Evolutionary conservation across 2,888 invertebrate genomes (phyloP), one percentile per base, ranked within the genome.

Genomic region (Pristionchus mayeri): DNA sequence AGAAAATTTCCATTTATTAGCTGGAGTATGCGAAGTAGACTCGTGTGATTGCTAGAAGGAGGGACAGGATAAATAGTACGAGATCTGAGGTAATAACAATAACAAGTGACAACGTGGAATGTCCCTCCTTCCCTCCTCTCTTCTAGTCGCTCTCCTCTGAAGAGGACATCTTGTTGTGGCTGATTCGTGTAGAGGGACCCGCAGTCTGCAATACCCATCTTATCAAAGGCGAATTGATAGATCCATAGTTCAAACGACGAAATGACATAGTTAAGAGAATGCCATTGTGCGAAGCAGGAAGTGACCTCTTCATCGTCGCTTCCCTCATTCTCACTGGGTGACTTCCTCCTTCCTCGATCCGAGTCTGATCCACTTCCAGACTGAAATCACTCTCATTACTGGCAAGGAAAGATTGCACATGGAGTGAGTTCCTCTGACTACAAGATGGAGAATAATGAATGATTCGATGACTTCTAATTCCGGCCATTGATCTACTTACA

Each of bases 81-180:
- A 75, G 76, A 78, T 48, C 30, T 27, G 11, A 48, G 3, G 48
- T 21, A 30, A 75, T 27, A 75, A 75, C 75, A 75, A 75, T 24
- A 78, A 78, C 76, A 78, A 71, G 24, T 71, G 71, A 71, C 40
- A 71, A 40, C 18, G 40, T 71, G 71, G 40, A 71, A 71, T 44
- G 71, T 13, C 40, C 9, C 24, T 44, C 24, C 18, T 40, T 44
- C 24, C 40, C 9, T 71, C 34, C 18, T 27, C 30, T 34, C 75
- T 27, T 50, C 40, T 52, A 78, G 50, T 78, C 76, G 50, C 76
- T 78, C 50, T 78, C 76, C 50, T 78, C 76, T 4, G 76, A 78
- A 9, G 76, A 30, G 11, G 76, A 78, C 18, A 78, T 78, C 63
- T 63, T 63, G 44, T n/a, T n/a, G n/a, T n/a, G n/a, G n/a, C n/a